Conservation (phyloP, 53 echinoderm and acorn worm species). For the Paelopatides confundens region DNA sequence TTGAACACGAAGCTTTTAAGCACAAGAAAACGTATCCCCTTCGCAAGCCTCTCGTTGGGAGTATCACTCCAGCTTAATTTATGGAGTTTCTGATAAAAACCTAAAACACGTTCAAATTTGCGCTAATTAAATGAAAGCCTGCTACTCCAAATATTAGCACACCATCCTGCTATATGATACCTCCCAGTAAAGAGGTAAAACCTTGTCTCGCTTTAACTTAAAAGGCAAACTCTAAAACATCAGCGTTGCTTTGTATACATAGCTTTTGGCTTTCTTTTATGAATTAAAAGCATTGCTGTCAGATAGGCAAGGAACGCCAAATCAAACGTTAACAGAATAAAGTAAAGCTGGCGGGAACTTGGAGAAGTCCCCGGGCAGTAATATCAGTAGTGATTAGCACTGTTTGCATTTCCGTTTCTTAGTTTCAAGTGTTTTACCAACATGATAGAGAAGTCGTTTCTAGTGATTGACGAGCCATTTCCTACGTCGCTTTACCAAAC, state of each 20-base stretch:
- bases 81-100: constrained; percentile 39
- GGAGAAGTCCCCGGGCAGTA: constrained; percentile 25
- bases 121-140: constrained; percentile 55
- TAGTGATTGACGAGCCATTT: constrained; percentile 32
- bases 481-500: constrained; percentile 20
- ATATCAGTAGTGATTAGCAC: constrained; percentile 44
- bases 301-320: constrained; percentile 14
- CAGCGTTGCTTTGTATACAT: constrained; percentile 36
- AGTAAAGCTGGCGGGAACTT: constrained; percentile 37
- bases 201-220: constrained; percentile 41
- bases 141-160: constrained; percentile 53
- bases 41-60: constrained; percentile 31
- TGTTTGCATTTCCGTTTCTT: constrained; percentile 41
- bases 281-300: constrained; percentile 54
- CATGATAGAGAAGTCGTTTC: constrained; percentile 31
- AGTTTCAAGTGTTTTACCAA: constrained; percentile 40
- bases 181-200: constrained; percentile 26
- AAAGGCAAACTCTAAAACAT: constrained; percentile 43
- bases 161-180: constrained; percentile 36
- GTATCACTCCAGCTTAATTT: constrained; percentile 41
- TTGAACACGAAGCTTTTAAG: constrained; percentile 37
- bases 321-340: constrained; percentile 35
- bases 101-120: constrained; percentile 40
- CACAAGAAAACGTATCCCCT: constrained; percentile 21
- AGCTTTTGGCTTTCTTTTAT: constrained; percentile 51